Conservation (phyloP, 2,888 invertebrate genomes). For the Sarcophaga subvicina region DNA sequence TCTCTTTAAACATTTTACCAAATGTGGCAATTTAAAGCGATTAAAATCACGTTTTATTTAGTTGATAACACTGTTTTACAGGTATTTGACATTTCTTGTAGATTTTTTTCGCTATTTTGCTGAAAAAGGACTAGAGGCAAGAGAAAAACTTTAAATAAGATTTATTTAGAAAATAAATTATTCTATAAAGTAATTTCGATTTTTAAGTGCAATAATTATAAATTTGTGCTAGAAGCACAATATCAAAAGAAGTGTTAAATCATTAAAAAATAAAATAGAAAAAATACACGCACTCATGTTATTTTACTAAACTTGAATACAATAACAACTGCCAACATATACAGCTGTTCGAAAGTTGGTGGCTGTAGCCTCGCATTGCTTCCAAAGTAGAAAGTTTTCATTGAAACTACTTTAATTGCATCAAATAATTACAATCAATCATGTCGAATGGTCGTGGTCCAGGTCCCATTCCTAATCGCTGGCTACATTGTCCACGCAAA, state of each 20-base stretch:
- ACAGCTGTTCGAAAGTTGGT: constrained; percentile 38
- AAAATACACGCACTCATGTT: not conserved
- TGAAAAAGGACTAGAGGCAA: constrained; percentile 9
- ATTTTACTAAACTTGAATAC: not conserved
- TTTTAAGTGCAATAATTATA: not conserved
- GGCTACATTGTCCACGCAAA: constrained; percentile 94
- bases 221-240: constrained; percentile 12
- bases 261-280: not conserved
- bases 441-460: constrained; percentile 76
- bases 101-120: constrained; percentile 30
- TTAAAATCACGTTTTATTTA: no score
- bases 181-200: not conserved
- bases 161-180: not conserved
- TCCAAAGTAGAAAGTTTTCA: constrained; percentile 2
- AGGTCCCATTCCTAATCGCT: constrained; percentile 91
- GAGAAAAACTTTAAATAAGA: not conserved
- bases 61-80: no score
- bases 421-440: not conserved
- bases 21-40: no score
- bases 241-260: not conserved
- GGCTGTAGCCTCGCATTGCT: not conserved
- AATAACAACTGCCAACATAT: not conserved
- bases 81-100: constrained; percentile 35
- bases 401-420: not conserved
- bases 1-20: no score